Evolutionary conservation across 2,113 vertebrate genomes (phyloP).

Genomic region (Saguinus midas): DNA sequence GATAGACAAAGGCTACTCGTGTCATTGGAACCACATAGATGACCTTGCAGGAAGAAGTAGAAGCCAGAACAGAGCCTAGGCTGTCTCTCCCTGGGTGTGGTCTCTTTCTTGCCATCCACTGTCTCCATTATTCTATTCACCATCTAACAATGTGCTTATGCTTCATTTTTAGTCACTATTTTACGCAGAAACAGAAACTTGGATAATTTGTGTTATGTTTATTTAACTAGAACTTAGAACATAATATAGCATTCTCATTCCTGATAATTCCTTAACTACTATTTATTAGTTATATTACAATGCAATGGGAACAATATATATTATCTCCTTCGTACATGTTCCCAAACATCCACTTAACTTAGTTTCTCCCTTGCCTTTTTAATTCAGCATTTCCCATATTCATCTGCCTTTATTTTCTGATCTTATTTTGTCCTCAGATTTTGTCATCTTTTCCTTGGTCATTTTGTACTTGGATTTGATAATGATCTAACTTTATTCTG

Average conservation of each 20-base stretch:
- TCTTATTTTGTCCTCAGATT: not conserved
- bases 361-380: not conserved
- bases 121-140: not conserved
- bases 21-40: not conserved
- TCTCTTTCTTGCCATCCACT: not conserved
- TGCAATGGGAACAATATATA: not conserved
- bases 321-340: not conserved
- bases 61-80: not conserved
- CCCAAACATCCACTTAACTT: not conserved
- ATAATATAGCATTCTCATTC: not conserved
- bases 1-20: not conserved
- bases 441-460: not conserved
- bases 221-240: not conserved
- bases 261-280: not conserved
- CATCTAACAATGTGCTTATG: not conserved
- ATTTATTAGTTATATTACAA: not conserved
- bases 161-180: not conserved
- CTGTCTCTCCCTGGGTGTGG: not conserved
- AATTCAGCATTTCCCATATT: not conserved
- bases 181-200: not conserved
- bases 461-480: not conserved
- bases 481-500: not conserved
- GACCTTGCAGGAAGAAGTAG: not conserved
- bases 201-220: not conserved
- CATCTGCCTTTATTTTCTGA: not conserved